Conservation (phyloP, 92 coral and sea anemone genomes). For the Epizoanthus scotinus region DNA sequence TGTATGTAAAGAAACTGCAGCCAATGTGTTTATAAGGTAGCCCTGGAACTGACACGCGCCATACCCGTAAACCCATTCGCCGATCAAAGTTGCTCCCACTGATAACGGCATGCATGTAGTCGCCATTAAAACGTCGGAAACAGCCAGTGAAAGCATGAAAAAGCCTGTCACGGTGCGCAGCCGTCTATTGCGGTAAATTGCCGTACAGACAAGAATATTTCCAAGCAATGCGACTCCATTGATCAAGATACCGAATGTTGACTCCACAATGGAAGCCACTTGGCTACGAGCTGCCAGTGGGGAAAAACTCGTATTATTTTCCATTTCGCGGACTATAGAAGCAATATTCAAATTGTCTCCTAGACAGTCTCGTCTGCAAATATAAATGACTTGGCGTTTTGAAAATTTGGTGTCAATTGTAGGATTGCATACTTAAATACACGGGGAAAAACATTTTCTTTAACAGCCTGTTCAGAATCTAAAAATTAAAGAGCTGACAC, state of each 20-base stretch:
- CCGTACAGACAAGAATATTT: slow-evolving; percentile 26
- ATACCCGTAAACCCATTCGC: slow-evolving; percentile 25
- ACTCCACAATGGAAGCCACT: neutral
- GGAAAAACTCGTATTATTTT: neutral
- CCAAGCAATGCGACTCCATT: slow-evolving; percentile 19
- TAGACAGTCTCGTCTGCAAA: too few relatives aligned
- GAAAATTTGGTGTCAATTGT: neutral
- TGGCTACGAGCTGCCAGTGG: slow-evolving; percentile 30
- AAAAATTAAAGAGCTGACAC: neutral
- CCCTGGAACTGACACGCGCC: slow-evolving; percentile 28
- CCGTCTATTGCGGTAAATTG: slow-evolving; percentile 32
- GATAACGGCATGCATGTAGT: slow-evolving; percentile 33
- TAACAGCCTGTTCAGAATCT: neutral
- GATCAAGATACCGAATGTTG: slow-evolving; percentile 6
- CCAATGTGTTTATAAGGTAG: slow-evolving; percentile 25
- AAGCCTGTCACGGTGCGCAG: slow-evolving; percentile 31
- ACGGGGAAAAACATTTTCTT: neutral
- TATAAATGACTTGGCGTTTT: neutral
- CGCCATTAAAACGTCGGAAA: slow-evolving; percentile 39
- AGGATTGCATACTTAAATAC: neutral
- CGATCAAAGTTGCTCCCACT: slow-evolving; percentile 6
- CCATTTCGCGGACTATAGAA: neutral
- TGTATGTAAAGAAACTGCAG: slow-evolving; percentile 29
- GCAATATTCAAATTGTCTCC: neutral
- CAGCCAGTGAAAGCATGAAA: slow-evolving; percentile 31